phyloP scores from a whole-genome alignment of 2,888 invertebrate genomes.

The Sphecodes monilicornis region DNA sequence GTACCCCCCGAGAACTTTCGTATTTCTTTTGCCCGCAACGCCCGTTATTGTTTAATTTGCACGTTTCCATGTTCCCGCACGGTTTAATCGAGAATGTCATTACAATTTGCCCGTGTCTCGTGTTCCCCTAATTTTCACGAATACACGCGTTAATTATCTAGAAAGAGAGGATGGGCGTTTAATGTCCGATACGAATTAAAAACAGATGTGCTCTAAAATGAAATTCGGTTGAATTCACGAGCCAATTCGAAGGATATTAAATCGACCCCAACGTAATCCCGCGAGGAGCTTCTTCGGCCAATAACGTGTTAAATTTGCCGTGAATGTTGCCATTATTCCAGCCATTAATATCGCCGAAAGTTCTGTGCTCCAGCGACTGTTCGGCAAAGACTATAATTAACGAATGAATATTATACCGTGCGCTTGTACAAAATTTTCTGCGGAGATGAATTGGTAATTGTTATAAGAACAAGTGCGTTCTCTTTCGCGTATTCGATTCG shows the following conservation, averaged over 20 bases:
- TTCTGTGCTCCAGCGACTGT: not conserved
- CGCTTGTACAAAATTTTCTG: not conserved
- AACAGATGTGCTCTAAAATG: not conserved
- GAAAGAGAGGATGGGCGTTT: not conserved
- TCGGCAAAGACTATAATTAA: not conserved
- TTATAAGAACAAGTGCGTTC: not conserved
- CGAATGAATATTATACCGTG: no score
- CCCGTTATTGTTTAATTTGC: slow-evolving; percentile 44
- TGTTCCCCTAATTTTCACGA: not conserved
- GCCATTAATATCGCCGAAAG: not conserved
- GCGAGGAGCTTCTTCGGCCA: not conserved
- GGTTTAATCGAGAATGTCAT: slow-evolving; percentile 2
- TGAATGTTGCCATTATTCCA: not conserved
- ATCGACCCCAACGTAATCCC: not conserved
- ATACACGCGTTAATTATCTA: not conserved
- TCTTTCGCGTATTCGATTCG: not conserved
- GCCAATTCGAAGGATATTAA: slow-evolving; percentile 31
- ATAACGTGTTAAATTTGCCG: slow-evolving; percentile 9
- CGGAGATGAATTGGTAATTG: not conserved
- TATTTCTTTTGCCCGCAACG: slow-evolving; percentile 7
- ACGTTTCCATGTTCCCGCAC: not conserved
- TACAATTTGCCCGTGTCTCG: not conserved
- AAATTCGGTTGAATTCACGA: slow-evolving; percentile 6
- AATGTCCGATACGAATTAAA: not conserved
- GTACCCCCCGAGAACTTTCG: not conserved